Base-by-base conservation (phyloP, 2,888 invertebrate species). In the Lydus trimaculatus region DNA sequence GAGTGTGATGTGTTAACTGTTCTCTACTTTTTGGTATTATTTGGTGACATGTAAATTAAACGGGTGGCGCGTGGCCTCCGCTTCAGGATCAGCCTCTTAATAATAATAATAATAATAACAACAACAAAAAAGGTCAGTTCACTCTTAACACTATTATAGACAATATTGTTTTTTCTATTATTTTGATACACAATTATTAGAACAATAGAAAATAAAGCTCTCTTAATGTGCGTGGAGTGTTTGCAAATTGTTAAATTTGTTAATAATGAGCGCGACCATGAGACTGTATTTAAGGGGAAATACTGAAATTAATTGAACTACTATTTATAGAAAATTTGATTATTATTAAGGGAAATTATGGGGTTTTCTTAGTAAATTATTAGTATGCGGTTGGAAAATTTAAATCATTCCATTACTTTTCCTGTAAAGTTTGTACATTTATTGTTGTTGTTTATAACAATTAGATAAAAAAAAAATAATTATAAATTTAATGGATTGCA, bases 111-210 rank as follows among this genome's bases (percentile, higher is more conserved):
- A n/a, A n/a, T n/a, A n/a, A n/a, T n/a, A n/a, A n/a, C n/a, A n/a
- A 48, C 48, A 43, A 1, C 23, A 0, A 52, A 56, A 56, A 69
- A 69, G 68, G 68, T 69, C 68, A 68, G 68, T 68, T 17, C 33
- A 43, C 31, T 61, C 20, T 39, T 15, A 9, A 52, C 6, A 33
- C n/a, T 43, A 15, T 13, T 43, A 17, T 43, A 7, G 17, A 43
- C 17, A 43, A 6, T n/a, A 7, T 43, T 43, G n/a, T 17, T n/a
- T 43, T 43, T 0, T 7, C 1, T 33, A 9, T 33, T 33, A 33
- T 33, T 33, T 33, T 11, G 8, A 33, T n/a, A n/a, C 11, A 33
- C 39, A n/a, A 39, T 52, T 20, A 52, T 23, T n/a, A n/a, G n/a
- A 23, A 13, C 4, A 20, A 28, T 61, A 11, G 33, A 9, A 11